These are phyloP conservation scores for Ceramica pisi DNA, from an alignment of 2,888 invertebrate genomes.

Conservation along the genomic window DNA sequence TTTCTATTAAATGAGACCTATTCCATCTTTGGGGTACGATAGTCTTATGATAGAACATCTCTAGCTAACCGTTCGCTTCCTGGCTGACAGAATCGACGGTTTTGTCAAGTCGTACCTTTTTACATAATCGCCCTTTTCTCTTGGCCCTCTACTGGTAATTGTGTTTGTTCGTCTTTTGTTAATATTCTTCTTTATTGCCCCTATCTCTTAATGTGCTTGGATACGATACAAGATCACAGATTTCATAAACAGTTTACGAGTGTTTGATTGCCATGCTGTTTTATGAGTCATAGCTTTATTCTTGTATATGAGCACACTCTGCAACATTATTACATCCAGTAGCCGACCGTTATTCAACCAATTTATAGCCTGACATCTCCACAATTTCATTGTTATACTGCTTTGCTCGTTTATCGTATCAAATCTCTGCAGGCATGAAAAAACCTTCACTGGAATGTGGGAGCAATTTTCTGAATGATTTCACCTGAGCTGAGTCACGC, in stretches of 20 bases:
- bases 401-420: constrained; percentile 43
- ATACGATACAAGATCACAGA: constrained; percentile 19
- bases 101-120: constrained; percentile 17
- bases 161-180: not conserved
- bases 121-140: constrained; percentile 24
- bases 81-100: not conserved
- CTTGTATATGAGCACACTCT: constrained; percentile 17
- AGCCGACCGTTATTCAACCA: constrained; percentile 34
- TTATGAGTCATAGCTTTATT: constrained; percentile 57
- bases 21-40: not conserved
- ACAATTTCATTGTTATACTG: constrained; percentile 49
- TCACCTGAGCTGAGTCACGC: constrained; percentile 76
- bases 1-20: not conserved
- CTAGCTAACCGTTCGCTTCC: not conserved
- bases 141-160: not conserved
- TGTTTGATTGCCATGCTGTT: constrained; percentile 52
- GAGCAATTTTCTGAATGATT: constrained; percentile 79
- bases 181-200: not conserved
- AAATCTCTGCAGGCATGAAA: constrained; percentile 55
- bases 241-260: constrained; percentile 39
- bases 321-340: constrained; percentile 43
- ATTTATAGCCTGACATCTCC: constrained; percentile 37
- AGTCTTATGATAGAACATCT: not conserved
- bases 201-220: not conserved
- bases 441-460: constrained; percentile 59